Evolutionary conservation across 2,797 vertebrate genomes (phyloP), one percentile per base, ranked within the genome.

Genomic region (Sarcoramphus papa): DNA sequence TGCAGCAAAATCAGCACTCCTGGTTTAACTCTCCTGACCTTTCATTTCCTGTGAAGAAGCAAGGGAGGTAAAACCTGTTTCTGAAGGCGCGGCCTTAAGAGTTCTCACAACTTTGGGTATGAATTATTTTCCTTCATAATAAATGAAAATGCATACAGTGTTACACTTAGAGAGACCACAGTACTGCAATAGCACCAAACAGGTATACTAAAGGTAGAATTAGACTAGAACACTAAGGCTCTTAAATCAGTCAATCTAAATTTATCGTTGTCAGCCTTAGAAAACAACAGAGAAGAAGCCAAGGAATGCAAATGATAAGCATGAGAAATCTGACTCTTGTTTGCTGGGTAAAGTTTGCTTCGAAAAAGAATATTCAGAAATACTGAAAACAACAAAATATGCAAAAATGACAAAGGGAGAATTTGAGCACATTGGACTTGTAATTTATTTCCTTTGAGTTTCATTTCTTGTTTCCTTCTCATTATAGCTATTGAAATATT

Each of bases 401-500:
- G 22, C 73, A 60, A 75, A 84, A 37, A 93, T 57, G 47, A 95
- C 43, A 91, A 83, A 81, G 37, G 70, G 54, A 89, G 56, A 74
- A 63, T 79, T 64, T 72, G 68, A 45, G 65, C 33, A 94, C 45
- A 12, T 24, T 64, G 57, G 31, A 37, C 62, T 85, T 85, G 35
- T 68, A 51, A 85, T 88, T 95, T 50, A 56, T 81, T 84, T 83
- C 89, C 65, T 85, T 31, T 68, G 75, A 75, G 22, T 59, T 92
- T 87, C 21, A 67, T 25, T 89, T 95, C 51, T 86, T 85, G 53
- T 79, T 88, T 89, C 68, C 33, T 90, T 78, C 79, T 91, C 83
- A 95, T 95, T 88, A 93, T 28, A 94, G 65, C 33, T 59, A 56
- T 5, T 68, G 62, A 92, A 91, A 43, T 65, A 90, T 68, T 92